phyloP scores from a whole-genome alignment of 2,113 vertebrate genomes.

The Halcyon malimbica region DNA sequence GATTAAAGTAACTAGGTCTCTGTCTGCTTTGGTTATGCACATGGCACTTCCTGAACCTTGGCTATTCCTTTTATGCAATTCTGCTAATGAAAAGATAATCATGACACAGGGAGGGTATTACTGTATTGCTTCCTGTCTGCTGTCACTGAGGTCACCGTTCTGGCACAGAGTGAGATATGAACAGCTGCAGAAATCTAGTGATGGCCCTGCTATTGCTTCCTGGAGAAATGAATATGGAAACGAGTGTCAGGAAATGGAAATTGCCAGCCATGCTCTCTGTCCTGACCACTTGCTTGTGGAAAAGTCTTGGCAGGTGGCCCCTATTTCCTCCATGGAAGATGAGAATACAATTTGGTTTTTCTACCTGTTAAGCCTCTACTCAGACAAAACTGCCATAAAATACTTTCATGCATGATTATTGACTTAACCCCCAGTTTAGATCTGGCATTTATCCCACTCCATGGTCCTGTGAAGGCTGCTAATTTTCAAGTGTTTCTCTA shows the following conservation, averaged over 20 bases:
- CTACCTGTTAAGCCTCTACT: neutral
- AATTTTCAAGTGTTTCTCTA: neutral
- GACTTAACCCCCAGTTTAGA: neutral
- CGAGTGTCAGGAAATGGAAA: constrained; percentile 16
- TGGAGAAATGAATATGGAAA: neutral
- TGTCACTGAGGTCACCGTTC: neutral
- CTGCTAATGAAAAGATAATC: neutral
- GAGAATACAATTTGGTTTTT: neutral
- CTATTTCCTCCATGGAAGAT: neutral
- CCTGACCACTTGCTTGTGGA: neutral
- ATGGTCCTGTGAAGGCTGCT: neutral
- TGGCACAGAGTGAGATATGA: neutral
- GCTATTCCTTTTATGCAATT: neutral
- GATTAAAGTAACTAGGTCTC: neutral
- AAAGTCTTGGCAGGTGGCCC: neutral
- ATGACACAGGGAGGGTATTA: neutral
- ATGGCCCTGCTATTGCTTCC: neutral
- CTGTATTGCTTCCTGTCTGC: neutral
- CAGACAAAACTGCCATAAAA: neutral
- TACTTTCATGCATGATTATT: neutral
- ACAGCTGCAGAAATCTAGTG: constrained; percentile 2
- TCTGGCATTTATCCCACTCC: neutral
- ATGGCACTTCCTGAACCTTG: neutral
- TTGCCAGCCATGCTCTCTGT: neutral
- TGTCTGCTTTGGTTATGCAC: neutral